These are phyloP conservation scores for Polietes domitor DNA, from an alignment of 2,888 invertebrate species.

Conservation along the genomic window DNA sequence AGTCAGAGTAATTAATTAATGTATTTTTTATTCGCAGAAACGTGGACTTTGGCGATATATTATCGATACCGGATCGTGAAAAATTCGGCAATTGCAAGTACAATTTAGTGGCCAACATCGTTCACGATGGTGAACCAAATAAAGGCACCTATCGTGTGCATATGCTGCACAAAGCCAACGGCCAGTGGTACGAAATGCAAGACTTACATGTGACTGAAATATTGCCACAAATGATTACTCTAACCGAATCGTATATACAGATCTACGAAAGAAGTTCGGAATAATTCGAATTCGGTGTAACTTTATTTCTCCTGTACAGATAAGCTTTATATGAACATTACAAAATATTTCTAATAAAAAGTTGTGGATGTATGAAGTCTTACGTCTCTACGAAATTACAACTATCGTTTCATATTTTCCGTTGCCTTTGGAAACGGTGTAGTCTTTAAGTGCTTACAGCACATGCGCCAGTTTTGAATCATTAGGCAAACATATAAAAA, in stretches of 20 bases:
- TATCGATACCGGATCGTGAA: constrained; percentile 91
- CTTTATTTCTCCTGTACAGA: background rate
- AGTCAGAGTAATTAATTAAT: background rate
- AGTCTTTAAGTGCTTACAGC: constrained; percentile 23
- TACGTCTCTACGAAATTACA: background rate
- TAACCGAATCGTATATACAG: constrained; percentile 99
- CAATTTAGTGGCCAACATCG: constrained; percentile 98
- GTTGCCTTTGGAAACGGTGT: constrained; percentile 42
- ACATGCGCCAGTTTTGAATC: constrained; percentile 54
- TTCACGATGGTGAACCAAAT: constrained; percentile 97
- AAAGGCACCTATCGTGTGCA: constrained; percentile 98
- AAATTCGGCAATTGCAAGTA: constrained; percentile 93
- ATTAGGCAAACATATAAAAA: constrained; percentile 41
- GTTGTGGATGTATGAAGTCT: background rate
- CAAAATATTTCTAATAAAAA: background rate
- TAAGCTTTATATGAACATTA: background rate
- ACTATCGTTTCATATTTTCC: background rate
- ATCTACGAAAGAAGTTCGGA: constrained; percentile 83
- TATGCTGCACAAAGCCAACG: constrained; percentile 92
- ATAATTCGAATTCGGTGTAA: constrained; percentile 12
- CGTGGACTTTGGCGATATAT: constrained; percentile 97
- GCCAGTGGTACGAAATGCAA: constrained; percentile 95
- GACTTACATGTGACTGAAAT: constrained; percentile 99
- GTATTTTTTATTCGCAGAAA: constrained; percentile 85
- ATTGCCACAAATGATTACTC: constrained; percentile 99